phyloP scores from a whole-genome alignment of 2,113 vertebrate genomes.

The Cheilinus undulatus region DNA sequence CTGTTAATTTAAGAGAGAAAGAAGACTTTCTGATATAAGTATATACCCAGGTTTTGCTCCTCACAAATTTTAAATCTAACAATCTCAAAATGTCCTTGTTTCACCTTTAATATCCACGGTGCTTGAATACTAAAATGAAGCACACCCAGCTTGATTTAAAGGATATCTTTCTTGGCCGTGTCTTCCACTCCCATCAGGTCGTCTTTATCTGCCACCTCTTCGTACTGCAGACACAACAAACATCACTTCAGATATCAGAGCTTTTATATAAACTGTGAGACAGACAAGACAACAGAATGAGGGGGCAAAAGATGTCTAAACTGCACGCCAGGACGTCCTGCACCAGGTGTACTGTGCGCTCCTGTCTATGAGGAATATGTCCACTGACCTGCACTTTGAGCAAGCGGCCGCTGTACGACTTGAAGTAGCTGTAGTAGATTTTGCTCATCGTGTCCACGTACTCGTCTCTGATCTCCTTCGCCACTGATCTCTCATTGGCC shows the following conservation, averaged over 20 bases:
- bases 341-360: too few relatives aligned
- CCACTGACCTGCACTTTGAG: constrained; percentile 96
- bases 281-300: neutral
- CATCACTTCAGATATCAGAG: neutral
- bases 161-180: constrained; percentile 95
- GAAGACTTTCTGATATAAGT: too few relatives aligned
- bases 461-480: constrained; percentile 92
- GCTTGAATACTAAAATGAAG: too few relatives aligned
- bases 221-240: constrained; percentile 82
- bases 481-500: constrained; percentile 90
- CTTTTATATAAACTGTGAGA: too few relatives aligned
- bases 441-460: constrained; percentile 96
- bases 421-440: constrained; percentile 94
- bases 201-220: constrained; percentile 95
- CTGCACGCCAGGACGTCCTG: too few relatives aligned
- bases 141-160: constrained; percentile 38
- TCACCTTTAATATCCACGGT: too few relatives aligned
- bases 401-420: constrained; percentile 90
- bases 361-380: too few relatives aligned
- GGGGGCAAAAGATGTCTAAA: too few relatives aligned
- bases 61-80: too few relatives aligned
- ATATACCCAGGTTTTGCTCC: too few relatives aligned
- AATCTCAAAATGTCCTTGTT: too few relatives aligned
- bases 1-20: too few relatives aligned
- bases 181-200: constrained; percentile 96